Evolutionary conservation across 2,888 invertebrate species (phyloP).

Genomic region (Calliopum simillimum): DNA sequence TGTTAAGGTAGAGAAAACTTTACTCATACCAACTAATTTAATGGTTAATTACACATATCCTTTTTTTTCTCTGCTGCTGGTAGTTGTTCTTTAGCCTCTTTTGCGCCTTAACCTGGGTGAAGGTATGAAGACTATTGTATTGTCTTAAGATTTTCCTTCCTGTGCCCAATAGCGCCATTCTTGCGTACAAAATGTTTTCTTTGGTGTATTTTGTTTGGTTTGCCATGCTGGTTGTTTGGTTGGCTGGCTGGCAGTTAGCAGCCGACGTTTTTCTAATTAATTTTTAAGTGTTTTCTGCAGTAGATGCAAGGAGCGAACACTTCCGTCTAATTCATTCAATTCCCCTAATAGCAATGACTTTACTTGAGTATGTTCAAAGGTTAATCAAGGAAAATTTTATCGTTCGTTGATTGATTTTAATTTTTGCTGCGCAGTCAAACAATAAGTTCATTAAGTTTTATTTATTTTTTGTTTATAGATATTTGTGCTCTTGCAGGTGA

Average conservation of each 20-base stretch:
- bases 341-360: background rate
- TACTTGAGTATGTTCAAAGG: background rate
- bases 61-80: background rate
- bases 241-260: background rate
- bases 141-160: background rate
- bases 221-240: background rate
- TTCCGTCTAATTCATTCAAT: background rate
- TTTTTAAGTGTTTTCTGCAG: constrained; percentile 10
- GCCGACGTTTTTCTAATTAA: constrained; percentile 12
- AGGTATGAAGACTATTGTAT: background rate
- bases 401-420: background rate
- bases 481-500: background rate
- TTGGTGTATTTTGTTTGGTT: background rate
- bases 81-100: background rate
- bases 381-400: background rate
- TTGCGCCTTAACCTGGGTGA: background rate
- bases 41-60: constrained; percentile 25
- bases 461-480: background rate
- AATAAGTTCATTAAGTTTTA: background rate
- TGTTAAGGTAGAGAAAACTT: background rate
- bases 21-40: constrained; percentile 2
- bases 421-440: no score
- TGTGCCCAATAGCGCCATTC: background rate
- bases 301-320: no score
- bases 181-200: background rate